These are phyloP conservation scores for Ageneiosus marmoratus DNA, from an alignment of 2,113 vertebrate genomes.

Conservation along the genomic window DNA sequence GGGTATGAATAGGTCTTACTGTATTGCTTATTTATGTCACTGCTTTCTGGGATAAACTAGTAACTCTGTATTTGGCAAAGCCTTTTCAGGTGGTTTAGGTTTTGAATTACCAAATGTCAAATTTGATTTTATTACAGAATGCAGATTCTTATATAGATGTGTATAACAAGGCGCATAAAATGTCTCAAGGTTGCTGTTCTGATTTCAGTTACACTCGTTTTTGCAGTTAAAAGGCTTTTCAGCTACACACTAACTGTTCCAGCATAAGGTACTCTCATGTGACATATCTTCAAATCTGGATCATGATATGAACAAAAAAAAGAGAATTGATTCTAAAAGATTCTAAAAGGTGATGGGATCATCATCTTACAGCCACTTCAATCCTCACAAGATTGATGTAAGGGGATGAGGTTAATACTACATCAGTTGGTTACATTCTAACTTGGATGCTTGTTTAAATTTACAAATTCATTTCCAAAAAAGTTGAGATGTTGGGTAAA, in stretches of 20 bases:
- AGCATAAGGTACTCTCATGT: background rate
- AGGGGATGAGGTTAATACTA: background rate
- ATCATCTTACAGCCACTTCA: too few relatives aligned
- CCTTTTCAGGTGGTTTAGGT: background rate
- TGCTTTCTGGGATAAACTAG: background rate
- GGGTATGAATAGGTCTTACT: background rate
- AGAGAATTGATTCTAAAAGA: background rate
- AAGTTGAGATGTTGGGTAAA: too few relatives aligned
- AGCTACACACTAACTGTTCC: background rate
- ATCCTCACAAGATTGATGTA: background rate
- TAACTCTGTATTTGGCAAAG: background rate
- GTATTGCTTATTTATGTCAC: background rate
- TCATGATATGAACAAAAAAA: background rate
- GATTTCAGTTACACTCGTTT: background rate
- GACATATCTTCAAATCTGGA: too few relatives aligned
- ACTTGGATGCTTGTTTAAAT: too few relatives aligned
- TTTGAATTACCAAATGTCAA: background rate
- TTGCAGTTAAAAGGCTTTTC: background rate
- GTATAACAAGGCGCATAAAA: background rate
- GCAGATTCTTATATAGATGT: background rate
- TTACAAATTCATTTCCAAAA: too few relatives aligned
- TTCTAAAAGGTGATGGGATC: background rate
- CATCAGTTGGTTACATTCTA: background rate
- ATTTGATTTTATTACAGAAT: constrained; percentile 9
- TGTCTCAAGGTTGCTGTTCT: background rate